Conservation (phyloP, 2,888 invertebrate species). For the Bruchidius siliquastri region DNA sequence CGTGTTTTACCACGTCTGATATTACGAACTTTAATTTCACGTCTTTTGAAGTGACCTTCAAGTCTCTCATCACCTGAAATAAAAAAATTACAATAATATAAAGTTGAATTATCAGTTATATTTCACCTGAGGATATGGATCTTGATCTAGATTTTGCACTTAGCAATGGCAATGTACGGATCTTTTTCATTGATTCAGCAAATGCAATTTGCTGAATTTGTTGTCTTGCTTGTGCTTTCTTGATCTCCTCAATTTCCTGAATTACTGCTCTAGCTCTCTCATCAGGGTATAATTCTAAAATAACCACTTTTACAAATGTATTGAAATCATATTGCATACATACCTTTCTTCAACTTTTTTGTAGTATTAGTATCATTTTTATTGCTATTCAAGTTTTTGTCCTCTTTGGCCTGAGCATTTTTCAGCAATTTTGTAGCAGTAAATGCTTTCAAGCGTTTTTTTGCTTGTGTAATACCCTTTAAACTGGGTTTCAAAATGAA, state of each 20-base stretch:
- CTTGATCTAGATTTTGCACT: constrained; percentile 8
- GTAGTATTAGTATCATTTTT: constrained; percentile 11
- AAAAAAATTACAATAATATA: neutral
- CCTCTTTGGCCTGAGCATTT: constrained; percentile 17
- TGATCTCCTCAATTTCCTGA: constrained; percentile 42
- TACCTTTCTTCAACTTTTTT: constrained; percentile 24
- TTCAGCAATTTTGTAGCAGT: constrained; percentile 24
- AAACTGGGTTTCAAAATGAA: neutral
- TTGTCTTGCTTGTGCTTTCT: constrained; percentile 26
- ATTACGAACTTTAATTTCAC: constrained; percentile 32
- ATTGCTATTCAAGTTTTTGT: constrained; percentile 12
- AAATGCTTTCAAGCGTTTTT: constrained; percentile 41
- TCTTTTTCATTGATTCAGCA: constrained; percentile 15
- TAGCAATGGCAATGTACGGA: constrained; percentile 7
- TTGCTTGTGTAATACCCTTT: constrained; percentile 31
- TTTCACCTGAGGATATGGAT: constrained; percentile 16
- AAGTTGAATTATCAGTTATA: neutral
- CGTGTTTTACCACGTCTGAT: constrained; percentile 24
- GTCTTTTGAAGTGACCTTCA: constrained; percentile 22
- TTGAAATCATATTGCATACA: constrained; percentile 4
- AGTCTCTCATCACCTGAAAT: neutral
- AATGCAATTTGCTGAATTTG: constrained; percentile 9
- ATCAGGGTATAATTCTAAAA: constrained; percentile 22
- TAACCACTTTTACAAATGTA: neutral
- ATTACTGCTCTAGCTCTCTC: constrained; percentile 41